Base-by-base conservation (phyloP, 2,888 invertebrate species). In the Rhamnusium bicolor region DNA sequence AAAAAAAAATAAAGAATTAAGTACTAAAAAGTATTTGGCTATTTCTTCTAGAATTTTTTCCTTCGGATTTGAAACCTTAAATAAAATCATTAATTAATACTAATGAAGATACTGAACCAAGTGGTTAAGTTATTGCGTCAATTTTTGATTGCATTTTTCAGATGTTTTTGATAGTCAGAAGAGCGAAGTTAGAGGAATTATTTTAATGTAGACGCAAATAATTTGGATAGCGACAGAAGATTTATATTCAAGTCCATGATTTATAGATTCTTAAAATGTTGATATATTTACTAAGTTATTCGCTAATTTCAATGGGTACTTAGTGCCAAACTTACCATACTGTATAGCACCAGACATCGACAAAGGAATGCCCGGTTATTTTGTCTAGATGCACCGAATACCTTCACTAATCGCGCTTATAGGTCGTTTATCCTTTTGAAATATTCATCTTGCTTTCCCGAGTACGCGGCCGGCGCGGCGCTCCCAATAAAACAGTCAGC, bases 401-500 rank as follows among this genome's bases (percentile, higher is more conserved):
- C 51, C 51, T 8, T 8, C 51, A 18, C 8, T 51, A 51, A 51
- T 51, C 51, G 19, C 51, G 18, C 19, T 18, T 18, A 51, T 51
- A 51, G 51, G 51, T 19, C 51, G 19, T 51, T 51, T 19, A 19
- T 51, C 51, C 18, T 51, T 51, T 19, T 51, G 51, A 51, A 18
- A 51, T 51, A 19, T 27, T 69, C 53, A 53, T 69, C 27, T 51
- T 61, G 49, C 51, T 61, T 69, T 61, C 53, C 51, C 51, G 19
- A 3, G 14, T 68, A 27, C 40, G 24, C 69, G 32, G 56, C 60
- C 27, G n/a, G n/a, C n/a, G n/a, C n/a, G n/a, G n/a, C n/a, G 3
- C 54, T 27, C 56, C 49, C 40, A 60, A 69, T 73, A 73, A 73
- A 73, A 69, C 61, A 66, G 65, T 73, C 69, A 10, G 40, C 40